A percentile compares a stretch with the other conserved stretches of the same genome.
Evolutionary conservation across 2,888 invertebrate genomes (phyloP).

Genomic region (Xylocampa areola): DNA sequence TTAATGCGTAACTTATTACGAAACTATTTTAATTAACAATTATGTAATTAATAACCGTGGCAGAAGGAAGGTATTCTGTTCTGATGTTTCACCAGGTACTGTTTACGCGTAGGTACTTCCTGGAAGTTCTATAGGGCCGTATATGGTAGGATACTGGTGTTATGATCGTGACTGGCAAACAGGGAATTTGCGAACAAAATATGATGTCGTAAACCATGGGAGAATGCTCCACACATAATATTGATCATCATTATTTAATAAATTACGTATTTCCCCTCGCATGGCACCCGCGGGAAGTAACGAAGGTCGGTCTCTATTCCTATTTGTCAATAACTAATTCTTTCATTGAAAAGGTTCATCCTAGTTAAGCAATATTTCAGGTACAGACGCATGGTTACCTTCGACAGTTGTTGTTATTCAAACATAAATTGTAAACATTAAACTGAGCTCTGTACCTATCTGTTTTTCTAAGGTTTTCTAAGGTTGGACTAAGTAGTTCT

Average conservation of each 20-base stretch:
- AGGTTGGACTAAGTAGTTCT: no score
- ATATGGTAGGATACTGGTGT: constrained; percentile 4
- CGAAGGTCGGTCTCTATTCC: background rate
- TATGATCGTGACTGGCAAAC: background rate
- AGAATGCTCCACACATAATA: background rate
- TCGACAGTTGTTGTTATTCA: no score
- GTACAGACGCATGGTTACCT: no score
- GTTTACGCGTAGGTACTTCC: constrained; percentile 12
- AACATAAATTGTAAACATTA: no score
- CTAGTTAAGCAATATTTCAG: no score
- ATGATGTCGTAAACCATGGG: background rate
- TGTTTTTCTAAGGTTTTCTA: no score
- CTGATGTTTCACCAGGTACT: constrained; percentile 5
- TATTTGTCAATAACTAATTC: background rate
- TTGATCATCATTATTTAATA: background rate
- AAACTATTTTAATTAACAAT: constrained; percentile 8
- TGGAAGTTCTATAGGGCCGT: constrained; percentile 2
- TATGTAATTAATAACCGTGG: constrained; percentile 6
- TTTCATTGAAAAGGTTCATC: background rate
- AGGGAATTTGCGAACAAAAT: background rate
- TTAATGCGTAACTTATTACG: constrained; percentile 22
- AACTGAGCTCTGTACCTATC: no score
- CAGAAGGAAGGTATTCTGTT: constrained; percentile 20
- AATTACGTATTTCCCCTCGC: background rate
- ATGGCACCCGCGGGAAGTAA: background rate